phyloP scores from a whole-genome alignment of 2,113 vertebrate species.

The Ailurus styani region DNA sequence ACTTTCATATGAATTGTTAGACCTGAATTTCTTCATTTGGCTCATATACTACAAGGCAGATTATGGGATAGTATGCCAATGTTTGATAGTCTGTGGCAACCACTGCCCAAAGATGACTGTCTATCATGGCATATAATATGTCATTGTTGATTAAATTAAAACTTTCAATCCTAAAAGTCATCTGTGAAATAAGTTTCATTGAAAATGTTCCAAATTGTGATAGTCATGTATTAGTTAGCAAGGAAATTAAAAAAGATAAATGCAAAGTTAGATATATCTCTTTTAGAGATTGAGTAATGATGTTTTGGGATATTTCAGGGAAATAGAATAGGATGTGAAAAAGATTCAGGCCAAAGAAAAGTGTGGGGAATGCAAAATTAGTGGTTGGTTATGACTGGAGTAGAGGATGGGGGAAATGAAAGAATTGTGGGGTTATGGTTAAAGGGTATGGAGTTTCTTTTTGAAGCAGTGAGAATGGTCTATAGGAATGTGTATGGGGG shows the following conservation, averaged over 20 bases:
- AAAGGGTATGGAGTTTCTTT: too few relatives aligned
- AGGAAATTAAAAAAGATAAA: neutral
- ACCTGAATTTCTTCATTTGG: neutral
- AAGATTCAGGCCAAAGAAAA: neutral
- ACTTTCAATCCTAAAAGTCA: constrained; percentile 64
- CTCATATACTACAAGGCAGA: neutral
- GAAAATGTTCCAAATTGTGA: neutral
- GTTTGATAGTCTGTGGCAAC: constrained; percentile 16
- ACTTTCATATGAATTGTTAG: neutral
- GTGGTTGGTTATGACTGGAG: too few relatives aligned
- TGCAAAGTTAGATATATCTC: neutral
- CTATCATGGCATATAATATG: constrained; percentile 30
- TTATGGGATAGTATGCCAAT: neutral
- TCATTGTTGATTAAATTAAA: constrained; percentile 61
- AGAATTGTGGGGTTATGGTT: too few relatives aligned
- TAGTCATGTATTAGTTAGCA: neutral
- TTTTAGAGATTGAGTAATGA: neutral
- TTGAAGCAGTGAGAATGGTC: too few relatives aligned
- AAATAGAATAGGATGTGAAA: neutral
- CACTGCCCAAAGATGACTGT: constrained; percentile 49
- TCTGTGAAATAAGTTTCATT: constrained; percentile 40
- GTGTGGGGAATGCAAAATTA: neutral
- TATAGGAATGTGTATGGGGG: neutral
- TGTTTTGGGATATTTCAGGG: neutral
- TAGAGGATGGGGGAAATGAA: too few relatives aligned